Evolutionary conservation across 2,113 vertebrate genomes (phyloP), one percentile per base, ranked within the genome.

Genomic region (Arvicanthis niloticus): DNA sequence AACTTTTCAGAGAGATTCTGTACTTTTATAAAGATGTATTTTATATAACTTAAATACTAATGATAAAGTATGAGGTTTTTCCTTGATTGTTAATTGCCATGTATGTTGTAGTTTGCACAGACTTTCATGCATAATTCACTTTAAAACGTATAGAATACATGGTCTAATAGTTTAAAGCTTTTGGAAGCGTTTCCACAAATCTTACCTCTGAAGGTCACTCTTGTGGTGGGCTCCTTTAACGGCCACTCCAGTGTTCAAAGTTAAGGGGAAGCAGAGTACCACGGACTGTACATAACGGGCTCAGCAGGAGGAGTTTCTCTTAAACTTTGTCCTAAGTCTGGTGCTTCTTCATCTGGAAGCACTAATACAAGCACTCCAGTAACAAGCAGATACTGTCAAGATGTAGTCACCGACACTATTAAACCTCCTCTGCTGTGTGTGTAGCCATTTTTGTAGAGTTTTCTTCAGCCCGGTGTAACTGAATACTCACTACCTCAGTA

Each of bases 11-110:
- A 88, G 80, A 93, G 75, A 89, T 96, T 98, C 95, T 89, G 82
- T 97, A 96, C 98, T 97, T 98, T 98, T 98, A 97, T 98, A 97
- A 97, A 98, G 97, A 98, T 97, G 62, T 95, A 96, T 96, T 97
- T 98, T 98, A 97, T 97, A 97, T 98, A 98, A 97, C 96, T 98
- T 91, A 98, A 98, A 97, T 68, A 98, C 98, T 88, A 81, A 92
- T 97, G 91, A 91, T 97, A 89, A 94, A 94, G 75, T 97, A 96
- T 37, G 97, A 94, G 98, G 93, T 98, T 98, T 98, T 98, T 98
- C 70, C 88, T 91, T 96, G 97, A 96, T 97, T 88, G 78, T 97
- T 98, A 97, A 97, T 95, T 98, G 98, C 97, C 98, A 81, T 97
- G 51, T 96, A 88, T 95, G 81, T 94, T 95, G 73, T 97, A 94